Conservation (phyloP, 2,888 invertebrate genomes). For the Furcula furcula region DNA sequence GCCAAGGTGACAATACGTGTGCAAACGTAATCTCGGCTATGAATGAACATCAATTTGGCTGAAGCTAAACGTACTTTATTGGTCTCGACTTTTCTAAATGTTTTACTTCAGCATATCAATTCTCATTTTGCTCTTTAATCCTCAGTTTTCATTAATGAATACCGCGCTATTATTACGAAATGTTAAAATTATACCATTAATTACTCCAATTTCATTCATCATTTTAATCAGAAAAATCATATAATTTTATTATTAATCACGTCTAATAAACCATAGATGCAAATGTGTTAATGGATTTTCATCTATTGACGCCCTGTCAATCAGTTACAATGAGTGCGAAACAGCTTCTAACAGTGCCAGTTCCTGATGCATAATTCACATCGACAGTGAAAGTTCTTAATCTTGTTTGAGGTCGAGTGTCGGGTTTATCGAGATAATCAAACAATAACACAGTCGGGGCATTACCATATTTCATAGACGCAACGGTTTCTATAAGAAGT, state of each 20-base stretch:
- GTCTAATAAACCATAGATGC: constrained; percentile 1
- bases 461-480: constrained; percentile 7
- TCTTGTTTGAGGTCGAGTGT: constrained; percentile 26
- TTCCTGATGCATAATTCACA: constrained; percentile 37
- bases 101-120: neutral
- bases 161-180: neutral
- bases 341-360: constrained; percentile 22
- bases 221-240: neutral
- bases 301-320: constrained; percentile 9
- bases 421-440: constrained; percentile 13
- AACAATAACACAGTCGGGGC: constrained; percentile 24
- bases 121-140: neutral
- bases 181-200: neutral
- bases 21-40: constrained; percentile 1
- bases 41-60: neutral
- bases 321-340: constrained; percentile 10
- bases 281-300: constrained; percentile 16
- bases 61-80: neutral
- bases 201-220: neutral
- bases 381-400: constrained; percentile 59
- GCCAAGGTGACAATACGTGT: constrained; percentile 25
- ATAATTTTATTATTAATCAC: too few relatives aligned
- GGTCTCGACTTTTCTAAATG: neutral
- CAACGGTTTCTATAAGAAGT: neutral
- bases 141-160: neutral